Base-by-base conservation (phyloP, 2,888 invertebrate species). In the Scrobipalpa atriplicella region DNA sequence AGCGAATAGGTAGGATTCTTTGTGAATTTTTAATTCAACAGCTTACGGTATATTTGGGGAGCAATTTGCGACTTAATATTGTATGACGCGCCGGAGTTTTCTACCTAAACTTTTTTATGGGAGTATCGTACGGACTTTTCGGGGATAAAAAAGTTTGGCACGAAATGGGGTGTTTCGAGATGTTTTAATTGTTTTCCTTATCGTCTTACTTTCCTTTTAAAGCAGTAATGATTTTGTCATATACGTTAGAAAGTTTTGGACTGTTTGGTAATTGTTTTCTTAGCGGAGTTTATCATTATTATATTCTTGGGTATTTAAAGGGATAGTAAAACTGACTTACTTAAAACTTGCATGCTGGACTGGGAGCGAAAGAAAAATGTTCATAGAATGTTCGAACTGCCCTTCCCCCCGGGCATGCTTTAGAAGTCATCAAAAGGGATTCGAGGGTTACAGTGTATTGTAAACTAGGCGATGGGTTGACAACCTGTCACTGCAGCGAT, bases 21-120 rank as follows among this genome's bases (percentile, higher is more conserved):
- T 67, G 71, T 78, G 78, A 81, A 82, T 85, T 86, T 86, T 85
- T 86, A 83, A 86, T 85, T 81, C 75, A 72, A 73, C 77, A 79
- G 78, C 80, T 84, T 80, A 79, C 77, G 76, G 76, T 73, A 80
- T 85, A 82, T 84, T 84, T 82, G 78, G 75, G 70, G 71, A 80
- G 78, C 82, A 84, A 84, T 85, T 87, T 81, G 72, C 73, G 75
- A 78, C 74, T 79, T 77, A 78, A 81, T 79, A 79, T 79, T 78
- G 74, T 76, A 77, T 73, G 71, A 72, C 66, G 72, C 71, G 69
- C 71, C 71, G 69, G 67, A 68, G 69, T 69, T 70, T 74, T 68
- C 67, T 73, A 71, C 75, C 77, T 72, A 72, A 74, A 73, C 74
- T 78, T 56, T 79, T 80, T 72, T 73, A 69, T 66, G 70, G 71